Percentiles rank a stretch among this genome's conserved stretches.
These are phyloP conservation scores for Xenus cinereus DNA, from an alignment of 2,113 vertebrate species.

Conservation along the genomic window DNA sequence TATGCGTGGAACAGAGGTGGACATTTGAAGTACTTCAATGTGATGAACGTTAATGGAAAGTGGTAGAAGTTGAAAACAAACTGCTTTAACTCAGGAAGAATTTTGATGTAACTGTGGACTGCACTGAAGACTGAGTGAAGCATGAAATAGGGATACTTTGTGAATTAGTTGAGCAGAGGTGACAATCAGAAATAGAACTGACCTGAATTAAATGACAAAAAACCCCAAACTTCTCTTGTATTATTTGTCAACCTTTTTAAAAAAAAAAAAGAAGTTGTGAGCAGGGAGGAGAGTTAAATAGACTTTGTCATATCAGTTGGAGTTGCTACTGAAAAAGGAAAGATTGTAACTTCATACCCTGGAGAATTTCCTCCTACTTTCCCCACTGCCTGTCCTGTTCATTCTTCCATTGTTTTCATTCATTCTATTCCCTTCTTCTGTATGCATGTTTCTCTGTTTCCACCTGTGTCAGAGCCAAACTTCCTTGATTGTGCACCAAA, in stretches of 20 bases:
- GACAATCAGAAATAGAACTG: neutral
- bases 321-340: neutral
- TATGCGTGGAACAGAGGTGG: neutral
- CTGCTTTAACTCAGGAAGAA: neutral
- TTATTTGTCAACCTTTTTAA: neutral
- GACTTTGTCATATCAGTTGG: neutral
- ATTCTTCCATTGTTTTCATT: neutral
- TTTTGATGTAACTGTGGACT: neutral
- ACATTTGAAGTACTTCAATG: neutral
- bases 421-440: neutral
- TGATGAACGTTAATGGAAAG: neutral
- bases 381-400: neutral
- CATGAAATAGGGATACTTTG: neutral
- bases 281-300: neutral
- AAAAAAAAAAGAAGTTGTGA: neutral
- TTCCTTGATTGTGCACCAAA: neutral
- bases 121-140: neutral
- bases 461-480: neutral
- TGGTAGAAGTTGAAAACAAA: neutral
- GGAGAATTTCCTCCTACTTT: neutral
- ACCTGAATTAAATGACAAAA: neutral
- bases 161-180: neutral
- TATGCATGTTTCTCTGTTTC: neutral
- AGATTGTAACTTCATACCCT: accelerated
- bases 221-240: neutral